Percentiles rank a stretch among this genome's conserved stretches.
These are phyloP conservation scores for Clamator glandarius DNA, from an alignment of 2,797 vertebrate species.

Conservation along the genomic window DNA sequence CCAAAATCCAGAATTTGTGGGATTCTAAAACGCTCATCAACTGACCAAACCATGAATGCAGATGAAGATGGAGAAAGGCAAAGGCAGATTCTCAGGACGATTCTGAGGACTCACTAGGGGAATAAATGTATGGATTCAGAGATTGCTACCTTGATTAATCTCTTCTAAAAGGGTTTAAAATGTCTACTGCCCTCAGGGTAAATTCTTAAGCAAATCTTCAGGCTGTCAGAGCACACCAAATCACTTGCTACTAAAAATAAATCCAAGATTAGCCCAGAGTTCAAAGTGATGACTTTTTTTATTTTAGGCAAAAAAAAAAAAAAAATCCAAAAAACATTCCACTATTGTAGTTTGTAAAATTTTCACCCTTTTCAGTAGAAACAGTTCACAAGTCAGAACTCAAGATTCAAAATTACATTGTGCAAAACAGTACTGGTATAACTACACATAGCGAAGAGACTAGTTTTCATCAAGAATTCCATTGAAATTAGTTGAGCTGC, in stretches of 20 bases:
- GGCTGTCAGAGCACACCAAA: not conserved
- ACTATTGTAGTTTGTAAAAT: slow-evolving; percentile 50
- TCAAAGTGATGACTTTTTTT: slow-evolving; percentile 41
- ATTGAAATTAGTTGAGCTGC: slow-evolving; percentile 59
- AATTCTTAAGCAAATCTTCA: not conserved
- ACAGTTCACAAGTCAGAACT: slow-evolving; percentile 61
- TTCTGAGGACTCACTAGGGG: not conserved
- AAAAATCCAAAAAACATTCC: slow-evolving; percentile 34
- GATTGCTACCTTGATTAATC: not conserved
- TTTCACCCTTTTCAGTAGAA: slow-evolving; percentile 42
- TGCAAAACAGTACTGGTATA: slow-evolving; percentile 69
- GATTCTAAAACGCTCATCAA: not conserved
- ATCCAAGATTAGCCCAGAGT: not conserved
- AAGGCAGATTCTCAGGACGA: not conserved
- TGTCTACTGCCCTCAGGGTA: not conserved
- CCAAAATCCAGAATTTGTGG: not conserved
- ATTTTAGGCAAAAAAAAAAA: slow-evolving; percentile 38
- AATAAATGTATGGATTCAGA: not conserved
- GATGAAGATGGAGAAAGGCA: not conserved
- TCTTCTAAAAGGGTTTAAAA: not conserved
- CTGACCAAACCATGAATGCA: not conserved
- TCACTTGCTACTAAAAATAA: not conserved
- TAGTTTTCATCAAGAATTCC: slow-evolving; percentile 57
- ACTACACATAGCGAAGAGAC: slow-evolving; percentile 59
- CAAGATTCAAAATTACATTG: slow-evolving; percentile 56